phyloP scores from a whole-genome alignment of 2,113 vertebrate genomes.

The Carassius gibelio region DNA sequence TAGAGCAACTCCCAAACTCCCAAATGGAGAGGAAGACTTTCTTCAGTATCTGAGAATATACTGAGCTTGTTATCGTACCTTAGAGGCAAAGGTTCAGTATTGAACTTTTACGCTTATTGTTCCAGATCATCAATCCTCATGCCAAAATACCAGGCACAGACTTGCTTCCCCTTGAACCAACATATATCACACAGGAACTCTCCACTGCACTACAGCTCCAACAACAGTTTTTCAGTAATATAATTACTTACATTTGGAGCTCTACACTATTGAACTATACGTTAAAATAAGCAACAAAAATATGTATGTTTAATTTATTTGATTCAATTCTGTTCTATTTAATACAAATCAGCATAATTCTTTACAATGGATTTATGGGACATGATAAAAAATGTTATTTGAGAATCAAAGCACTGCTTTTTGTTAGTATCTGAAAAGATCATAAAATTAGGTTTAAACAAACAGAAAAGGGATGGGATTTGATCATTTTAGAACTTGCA shows the following conservation, averaged over 20 bases:
- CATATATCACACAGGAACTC: no score
- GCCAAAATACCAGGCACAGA: background rate
- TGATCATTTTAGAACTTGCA: no score
- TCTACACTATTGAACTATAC: background rate
- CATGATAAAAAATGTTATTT: no score
- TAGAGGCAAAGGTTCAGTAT: background rate
- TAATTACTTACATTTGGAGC: no score
- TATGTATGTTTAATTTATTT: background rate
- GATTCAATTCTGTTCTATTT: no score
- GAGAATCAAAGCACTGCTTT: no score
- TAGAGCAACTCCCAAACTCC: background rate
- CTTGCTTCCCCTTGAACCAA: background rate
- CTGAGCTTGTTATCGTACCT: background rate
- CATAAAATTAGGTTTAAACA: no score
- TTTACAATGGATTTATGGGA: background rate
- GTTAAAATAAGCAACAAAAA: background rate
- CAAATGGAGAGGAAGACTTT: background rate
- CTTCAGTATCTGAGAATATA: constrained; percentile 1
- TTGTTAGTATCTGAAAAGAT: no score
- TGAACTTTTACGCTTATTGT: background rate
- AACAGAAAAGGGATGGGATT: no score
- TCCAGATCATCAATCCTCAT: background rate
- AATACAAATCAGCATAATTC: background rate
- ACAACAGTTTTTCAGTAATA: no score
- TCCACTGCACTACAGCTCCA: no score